Conservation (phyloP, 2,888 invertebrate species). For the Tromatobia lineatoria region DNA sequence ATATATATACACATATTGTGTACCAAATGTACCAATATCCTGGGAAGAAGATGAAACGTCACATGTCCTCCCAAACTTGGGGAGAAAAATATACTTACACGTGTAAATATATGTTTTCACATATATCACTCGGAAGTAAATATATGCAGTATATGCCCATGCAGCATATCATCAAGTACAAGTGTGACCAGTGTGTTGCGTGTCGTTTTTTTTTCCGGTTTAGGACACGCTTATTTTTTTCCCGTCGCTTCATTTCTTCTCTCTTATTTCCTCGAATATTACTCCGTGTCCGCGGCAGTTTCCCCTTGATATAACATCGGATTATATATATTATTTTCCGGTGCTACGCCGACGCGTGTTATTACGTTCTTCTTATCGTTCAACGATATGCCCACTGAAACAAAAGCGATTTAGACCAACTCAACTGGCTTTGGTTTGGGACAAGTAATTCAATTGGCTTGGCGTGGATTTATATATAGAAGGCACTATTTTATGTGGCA, state of each 20-base stretch:
- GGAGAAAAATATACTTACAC: conserved; percentile 26
- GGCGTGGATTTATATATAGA: no score
- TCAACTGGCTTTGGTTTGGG: no score
- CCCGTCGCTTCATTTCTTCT: neutral
- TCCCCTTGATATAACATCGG: neutral
- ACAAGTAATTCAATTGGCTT: no score
- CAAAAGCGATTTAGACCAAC: neutral
- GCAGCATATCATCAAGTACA: neutral
- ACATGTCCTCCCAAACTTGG: conserved; percentile 13
- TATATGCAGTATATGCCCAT: neutral
- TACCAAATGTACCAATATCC: neutral
- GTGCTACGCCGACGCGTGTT: neutral
- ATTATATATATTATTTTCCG: conserved; percentile 1
- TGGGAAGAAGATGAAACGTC: neutral
- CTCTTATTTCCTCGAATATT: conserved; percentile 3
- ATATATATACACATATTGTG: conserved; percentile 1
- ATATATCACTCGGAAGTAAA: neutral
- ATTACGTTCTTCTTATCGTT: neutral
- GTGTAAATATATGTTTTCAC: neutral
- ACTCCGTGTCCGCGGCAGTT: neutral
- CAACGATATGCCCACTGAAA: neutral
- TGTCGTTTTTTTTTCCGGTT: conserved; percentile 13
- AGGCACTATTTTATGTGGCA: neutral
- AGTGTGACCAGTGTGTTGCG: neutral
- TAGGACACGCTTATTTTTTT: conserved; percentile 11